Evolutionary conservation across 2,113 vertebrate species (phyloP).

Genomic region (Syrrhaptes paradoxus): DNA sequence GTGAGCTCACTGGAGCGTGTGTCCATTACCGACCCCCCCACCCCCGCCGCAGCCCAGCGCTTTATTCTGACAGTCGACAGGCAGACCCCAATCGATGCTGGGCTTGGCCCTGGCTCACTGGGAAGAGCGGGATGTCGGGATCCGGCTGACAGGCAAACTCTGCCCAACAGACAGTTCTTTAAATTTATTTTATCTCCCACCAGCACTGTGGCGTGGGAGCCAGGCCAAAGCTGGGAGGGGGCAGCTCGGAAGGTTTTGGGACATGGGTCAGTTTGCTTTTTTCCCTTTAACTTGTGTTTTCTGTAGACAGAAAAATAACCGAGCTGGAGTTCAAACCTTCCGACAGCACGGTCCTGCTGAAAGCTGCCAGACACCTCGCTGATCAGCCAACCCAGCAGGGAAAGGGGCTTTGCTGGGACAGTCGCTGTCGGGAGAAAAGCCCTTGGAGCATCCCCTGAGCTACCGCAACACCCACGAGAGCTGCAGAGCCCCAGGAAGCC

Average conservation of each 20-base stretch:
- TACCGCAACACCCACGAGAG: not conserved
- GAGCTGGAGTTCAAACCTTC: not conserved
- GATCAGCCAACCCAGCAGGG: not conserved
- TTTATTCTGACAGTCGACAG: constrained; percentile 14
- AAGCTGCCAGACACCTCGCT: not conserved
- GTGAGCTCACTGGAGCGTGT: constrained; percentile 13
- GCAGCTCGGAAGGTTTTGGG: not conserved
- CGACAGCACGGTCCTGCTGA: not conserved
- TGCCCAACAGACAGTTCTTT: not conserved
- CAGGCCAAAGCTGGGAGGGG: not conserved
- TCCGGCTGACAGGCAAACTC: not conserved
- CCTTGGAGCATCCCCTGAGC: constrained; percentile 6
- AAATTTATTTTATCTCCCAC: not conserved
- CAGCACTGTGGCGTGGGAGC: rapidly evolving
- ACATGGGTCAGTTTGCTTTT: not conserved
- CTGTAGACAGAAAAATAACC: not conserved
- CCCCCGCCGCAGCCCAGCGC: not conserved
- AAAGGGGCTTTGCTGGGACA: not conserved
- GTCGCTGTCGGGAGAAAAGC: not conserved
- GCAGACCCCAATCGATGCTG: constrained; percentile 16
- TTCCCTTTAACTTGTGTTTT: not conserved
- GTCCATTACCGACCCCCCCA: not conserved
- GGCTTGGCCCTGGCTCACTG: not conserved
- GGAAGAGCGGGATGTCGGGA: not conserved
- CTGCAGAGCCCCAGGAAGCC: not conserved